Evolutionary conservation across 2,113 vertebrate genomes (phyloP).

Genomic region (Tichodroma muraria): DNA sequence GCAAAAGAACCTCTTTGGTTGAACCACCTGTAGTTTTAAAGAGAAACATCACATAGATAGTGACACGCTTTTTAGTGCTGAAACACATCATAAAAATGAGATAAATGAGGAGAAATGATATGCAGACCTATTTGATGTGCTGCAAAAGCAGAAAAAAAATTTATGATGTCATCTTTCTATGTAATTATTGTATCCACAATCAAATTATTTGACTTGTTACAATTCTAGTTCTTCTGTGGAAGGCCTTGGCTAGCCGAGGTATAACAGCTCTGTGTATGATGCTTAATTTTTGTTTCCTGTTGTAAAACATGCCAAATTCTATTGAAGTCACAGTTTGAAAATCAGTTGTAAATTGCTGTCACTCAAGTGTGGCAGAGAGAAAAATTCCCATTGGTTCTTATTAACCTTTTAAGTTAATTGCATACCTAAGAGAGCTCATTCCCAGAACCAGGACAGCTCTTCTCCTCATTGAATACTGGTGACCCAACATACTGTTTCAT

Average conservation of each 20-base stretch:
- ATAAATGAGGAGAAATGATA: background rate
- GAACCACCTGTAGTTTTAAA: background rate
- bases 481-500: background rate
- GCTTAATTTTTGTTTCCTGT: background rate
- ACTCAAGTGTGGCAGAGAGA: background rate
- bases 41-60: background rate
- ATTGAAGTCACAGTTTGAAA: background rate
- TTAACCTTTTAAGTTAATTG: background rate
- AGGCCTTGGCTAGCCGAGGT: background rate
- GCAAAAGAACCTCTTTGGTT: background rate
- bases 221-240: background rate
- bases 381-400: background rate
- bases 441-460: background rate
- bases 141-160: background rate
- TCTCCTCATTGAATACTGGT: background rate
- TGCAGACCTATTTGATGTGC: background rate
- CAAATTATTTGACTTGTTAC: background rate
- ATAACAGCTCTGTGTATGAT: background rate
- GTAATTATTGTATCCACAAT: background rate
- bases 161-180: background rate
- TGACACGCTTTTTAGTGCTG: background rate
- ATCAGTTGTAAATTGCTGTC: background rate
- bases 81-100: background rate
- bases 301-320: background rate
- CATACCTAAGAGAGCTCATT: background rate